Evolutionary conservation across 1,140 invertebrate species (phyloP).

Genomic region (Laupala kohalensis): DNA sequence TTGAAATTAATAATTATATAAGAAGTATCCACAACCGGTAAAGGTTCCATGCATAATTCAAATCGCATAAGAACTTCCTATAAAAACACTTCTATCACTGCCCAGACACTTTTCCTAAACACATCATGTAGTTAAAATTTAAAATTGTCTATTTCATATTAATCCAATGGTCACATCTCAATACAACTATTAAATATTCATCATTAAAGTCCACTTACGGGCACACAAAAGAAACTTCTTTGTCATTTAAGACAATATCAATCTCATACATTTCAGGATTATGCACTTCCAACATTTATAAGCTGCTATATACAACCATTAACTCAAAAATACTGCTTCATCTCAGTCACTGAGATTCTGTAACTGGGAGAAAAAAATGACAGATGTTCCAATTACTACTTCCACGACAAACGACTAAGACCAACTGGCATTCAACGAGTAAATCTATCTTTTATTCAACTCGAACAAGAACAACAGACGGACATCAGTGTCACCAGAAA

Average conservation of each 20-base stretch:
- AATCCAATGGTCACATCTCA: not conserved
- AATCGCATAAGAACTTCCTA: too few species aligned
- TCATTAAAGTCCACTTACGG: not conserved
- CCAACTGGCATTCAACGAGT: too few species aligned
- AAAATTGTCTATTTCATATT: not conserved
- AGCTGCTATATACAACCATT: not conserved
- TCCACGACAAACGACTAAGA: too few species aligned
- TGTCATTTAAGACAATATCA: not conserved
- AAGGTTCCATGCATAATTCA: too few species aligned
- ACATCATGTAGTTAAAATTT: not conserved
- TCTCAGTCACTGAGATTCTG: not conserved
- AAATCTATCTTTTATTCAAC: too few species aligned
- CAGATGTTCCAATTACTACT: not conserved
- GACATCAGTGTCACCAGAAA: too few species aligned
- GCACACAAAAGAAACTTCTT: not conserved
- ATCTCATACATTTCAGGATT: not conserved
- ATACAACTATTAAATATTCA: not conserved
- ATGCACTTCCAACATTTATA: not conserved
- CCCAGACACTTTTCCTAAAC: not conserved
- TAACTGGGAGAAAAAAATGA: not conserved
- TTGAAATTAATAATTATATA: too few species aligned
- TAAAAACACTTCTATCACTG: too few species aligned
- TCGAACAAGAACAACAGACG: too few species aligned
- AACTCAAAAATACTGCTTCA: constrained; percentile 10
- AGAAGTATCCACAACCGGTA: too few species aligned